Percentiles rank a stretch among this genome's conserved stretches.
Conservation (phyloP, 2,888 invertebrate genomes). For the Drosophila prolongata region DNA sequence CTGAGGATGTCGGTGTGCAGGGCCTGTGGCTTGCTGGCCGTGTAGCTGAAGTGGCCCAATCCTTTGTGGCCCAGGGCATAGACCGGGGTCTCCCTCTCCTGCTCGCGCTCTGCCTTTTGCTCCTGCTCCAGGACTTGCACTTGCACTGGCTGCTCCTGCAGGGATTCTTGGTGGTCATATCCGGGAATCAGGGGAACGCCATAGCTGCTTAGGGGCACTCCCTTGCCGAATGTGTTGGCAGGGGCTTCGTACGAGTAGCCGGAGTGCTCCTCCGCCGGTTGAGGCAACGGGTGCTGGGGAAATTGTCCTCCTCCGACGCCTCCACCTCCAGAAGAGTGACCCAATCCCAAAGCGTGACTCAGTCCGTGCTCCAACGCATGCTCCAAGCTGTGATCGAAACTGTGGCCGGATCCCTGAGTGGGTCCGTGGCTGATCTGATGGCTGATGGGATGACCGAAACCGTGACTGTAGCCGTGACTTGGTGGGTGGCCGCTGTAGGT, state of each 20-base stretch:
- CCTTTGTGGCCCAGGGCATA: slow-evolving; percentile 83
- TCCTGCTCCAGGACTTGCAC: slow-evolving; percentile 43
- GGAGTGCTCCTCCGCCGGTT: slow-evolving; percentile 34
- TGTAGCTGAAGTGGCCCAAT: slow-evolving; percentile 80
- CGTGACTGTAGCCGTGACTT: slow-evolving; percentile 14
- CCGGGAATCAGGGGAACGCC: slow-evolving; percentile 61
- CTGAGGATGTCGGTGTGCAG: slow-evolving; percentile 72
- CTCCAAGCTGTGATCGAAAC: slow-evolving; percentile 34
- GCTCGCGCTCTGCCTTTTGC: slow-evolving; percentile 11
- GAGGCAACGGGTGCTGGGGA: slow-evolving; percentile 19
- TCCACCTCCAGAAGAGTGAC: slow-evolving; percentile 1
- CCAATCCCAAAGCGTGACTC: slow-evolving; percentile 18
- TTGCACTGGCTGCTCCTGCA: slow-evolving; percentile 28
- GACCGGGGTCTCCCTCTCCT: slow-evolving; percentile 64
- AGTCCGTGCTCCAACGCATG: slow-evolving; percentile 36
- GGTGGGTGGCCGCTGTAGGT: slow-evolving; percentile 10
- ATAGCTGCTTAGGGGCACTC: slow-evolving; percentile 53
- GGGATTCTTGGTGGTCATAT: slow-evolving; percentile 46
- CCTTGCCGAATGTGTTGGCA: slow-evolving; percentile 51
- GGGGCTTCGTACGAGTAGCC: slow-evolving; percentile 62
- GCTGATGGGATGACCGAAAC: slow-evolving; percentile 24
- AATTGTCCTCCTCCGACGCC: slow-evolving; percentile 2
- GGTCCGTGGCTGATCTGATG: slow-evolving; percentile 20
- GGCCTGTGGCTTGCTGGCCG: slow-evolving; percentile 79
- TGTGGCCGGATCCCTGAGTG: slow-evolving; percentile 17